Conservation (phyloP, 2,113 vertebrate species). For the Rhadina sibilatrix region DNA sequence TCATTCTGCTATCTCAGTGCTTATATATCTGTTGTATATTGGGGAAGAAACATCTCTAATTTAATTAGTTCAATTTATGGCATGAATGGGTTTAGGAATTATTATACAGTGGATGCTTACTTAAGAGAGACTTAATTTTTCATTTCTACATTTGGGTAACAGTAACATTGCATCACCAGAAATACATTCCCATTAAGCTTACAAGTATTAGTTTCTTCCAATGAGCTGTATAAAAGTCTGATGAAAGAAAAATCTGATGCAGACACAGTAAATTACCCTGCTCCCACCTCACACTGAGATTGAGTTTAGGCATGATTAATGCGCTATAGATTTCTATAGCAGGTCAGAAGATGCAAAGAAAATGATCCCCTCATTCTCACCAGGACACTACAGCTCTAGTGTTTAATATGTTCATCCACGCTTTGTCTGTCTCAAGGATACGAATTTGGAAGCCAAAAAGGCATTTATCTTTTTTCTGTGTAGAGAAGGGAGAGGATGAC, state of each 20-base stretch:
- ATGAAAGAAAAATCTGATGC: slow-evolving; percentile 60
- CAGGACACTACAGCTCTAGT: slow-evolving; percentile 5
- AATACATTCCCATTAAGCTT: slow-evolving; percentile 40
- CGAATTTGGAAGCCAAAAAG: background rate
- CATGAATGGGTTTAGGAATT: slow-evolving; percentile 70
- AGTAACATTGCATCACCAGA: slow-evolving; percentile 40
- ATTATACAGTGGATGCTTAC: slow-evolving; percentile 58
- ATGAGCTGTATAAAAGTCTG: slow-evolving; percentile 51
- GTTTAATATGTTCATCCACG: slow-evolving; percentile 41
- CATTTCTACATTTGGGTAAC: slow-evolving; percentile 57
- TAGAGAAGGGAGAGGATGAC: background rate
- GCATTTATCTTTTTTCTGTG: slow-evolving; percentile 30
- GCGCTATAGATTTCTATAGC: slow-evolving; percentile 50
- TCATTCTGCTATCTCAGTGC: background rate
- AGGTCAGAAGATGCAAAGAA: slow-evolving; percentile 56
- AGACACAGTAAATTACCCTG: slow-evolving; percentile 64
- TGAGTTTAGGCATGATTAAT: slow-evolving; percentile 37
- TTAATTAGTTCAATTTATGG: slow-evolving; percentile 53
- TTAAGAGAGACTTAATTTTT: slow-evolving; percentile 72
- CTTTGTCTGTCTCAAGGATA: slow-evolving; percentile 19
- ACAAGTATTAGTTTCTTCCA: slow-evolving; percentile 54
- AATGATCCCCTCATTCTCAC: slow-evolving; percentile 33
- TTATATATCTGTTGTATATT: background rate
- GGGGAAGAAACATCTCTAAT: background rate
- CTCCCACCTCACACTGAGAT: background rate